Evolutionary conservation across 2,113 vertebrate genomes (phyloP), one percentile per base, ranked within the genome.

Genomic region (Cervus canadensis): DNA sequence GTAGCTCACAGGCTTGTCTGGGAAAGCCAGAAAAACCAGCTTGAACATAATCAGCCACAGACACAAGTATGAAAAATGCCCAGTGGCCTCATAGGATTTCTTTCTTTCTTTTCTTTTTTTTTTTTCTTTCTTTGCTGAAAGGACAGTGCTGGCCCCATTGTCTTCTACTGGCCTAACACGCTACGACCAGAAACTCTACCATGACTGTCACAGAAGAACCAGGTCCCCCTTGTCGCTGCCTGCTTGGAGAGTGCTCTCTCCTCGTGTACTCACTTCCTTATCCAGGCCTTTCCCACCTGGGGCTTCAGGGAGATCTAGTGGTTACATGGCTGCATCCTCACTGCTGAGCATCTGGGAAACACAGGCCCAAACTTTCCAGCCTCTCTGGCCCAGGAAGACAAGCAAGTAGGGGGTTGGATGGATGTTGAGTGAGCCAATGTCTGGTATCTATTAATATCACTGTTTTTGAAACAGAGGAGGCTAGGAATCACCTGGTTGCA

Each of bases 51-150:
- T 82, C 23, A 97, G 33, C 40, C 21, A 54, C 2, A 12, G 48
- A 76, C 59, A 67, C 19, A 87, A 54, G 4, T 74, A 67, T 83
- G 19, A 89, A 91, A 95, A 91, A 45, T 78, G 10, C 23, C 30
- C 57, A 83, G 2, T 88, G 33, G 14, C 17, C 33, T 74, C 23
- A 36, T 5, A 48, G 54, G 6, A 36, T 33, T 97, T 33, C 50
- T 91, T 78, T 64, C 78, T n/a, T 96, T 43, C 11, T 85, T 64
- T 57, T 83, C 6, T 62, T 33, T 40, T 93, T 4, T 52, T 86
- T 71, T 60, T 74, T 40, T 91, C 12, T 28, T 89, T 76, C 59
- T 84, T 87, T 93, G 57, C 50, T 71, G 5, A 91, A 71, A 40
- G 9, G 28, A 3, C 14, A 12, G 28, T 85, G 30, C 26, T 36